Percentiles rank a stretch among this genome's conserved stretches.
phyloP scores from a whole-genome alignment of 2,888 invertebrate species.

The Megaustenia siamemsis region DNA sequence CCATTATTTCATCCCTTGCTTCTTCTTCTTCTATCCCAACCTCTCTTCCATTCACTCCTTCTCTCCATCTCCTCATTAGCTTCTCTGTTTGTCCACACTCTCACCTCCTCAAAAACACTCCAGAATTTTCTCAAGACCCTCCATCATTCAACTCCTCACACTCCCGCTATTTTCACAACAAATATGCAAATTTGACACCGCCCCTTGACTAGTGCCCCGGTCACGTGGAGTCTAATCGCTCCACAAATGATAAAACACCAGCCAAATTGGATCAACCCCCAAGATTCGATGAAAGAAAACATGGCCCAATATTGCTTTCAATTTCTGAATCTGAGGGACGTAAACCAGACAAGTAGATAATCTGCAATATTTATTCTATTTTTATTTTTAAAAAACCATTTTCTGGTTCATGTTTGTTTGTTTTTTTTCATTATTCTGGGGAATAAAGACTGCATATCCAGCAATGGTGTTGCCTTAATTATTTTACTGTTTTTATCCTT shows the following conservation, averaged over 20 bases:
- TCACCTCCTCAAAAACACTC: not conserved
- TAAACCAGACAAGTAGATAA: too few species aligned
- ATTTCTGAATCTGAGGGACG: too few species aligned
- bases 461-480: too few species aligned
- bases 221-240: conserved; percentile 14
- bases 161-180: conserved; percentile 6
- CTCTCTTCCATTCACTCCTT: not conserved
- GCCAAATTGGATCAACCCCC: not conserved
- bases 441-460: too few species aligned
- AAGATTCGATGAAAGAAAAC: not conserved
- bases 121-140: not conserved
- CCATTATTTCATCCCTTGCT: not conserved
- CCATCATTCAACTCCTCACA: not conserved
- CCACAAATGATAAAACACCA: conserved; percentile 19
- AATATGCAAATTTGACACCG: conserved; percentile 37
- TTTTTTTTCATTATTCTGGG: too few species aligned
- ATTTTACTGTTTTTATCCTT: too few species aligned
- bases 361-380: too few species aligned
- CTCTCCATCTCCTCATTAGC: not conserved
- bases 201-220: not conserved
- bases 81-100: not conserved
- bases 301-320: not conserved
- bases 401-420: too few species aligned
- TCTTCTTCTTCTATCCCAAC: not conserved
- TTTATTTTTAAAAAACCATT: too few species aligned